Conservation (phyloP, 2,113 vertebrate species). For the Nettapus auritus region DNA sequence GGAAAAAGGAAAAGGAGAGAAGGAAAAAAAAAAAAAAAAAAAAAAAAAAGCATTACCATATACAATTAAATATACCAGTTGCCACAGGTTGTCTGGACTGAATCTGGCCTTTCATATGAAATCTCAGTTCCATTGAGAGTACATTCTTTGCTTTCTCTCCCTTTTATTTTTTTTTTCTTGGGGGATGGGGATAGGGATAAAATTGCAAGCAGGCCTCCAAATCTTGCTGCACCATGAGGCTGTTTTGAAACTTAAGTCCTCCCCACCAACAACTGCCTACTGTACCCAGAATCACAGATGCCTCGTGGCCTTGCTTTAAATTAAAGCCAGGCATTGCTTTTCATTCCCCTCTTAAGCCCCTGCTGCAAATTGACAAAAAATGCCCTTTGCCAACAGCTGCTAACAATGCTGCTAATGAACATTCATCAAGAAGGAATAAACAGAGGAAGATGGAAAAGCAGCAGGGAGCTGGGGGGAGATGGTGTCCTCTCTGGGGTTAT, state of each 20-base stretch:
- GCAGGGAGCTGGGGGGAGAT: not conserved
- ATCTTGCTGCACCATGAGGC: not conserved
- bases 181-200: not conserved
- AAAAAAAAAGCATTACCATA: not conserved
- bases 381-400: slow-evolving; percentile 14
- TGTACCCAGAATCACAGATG: not conserved
- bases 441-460: not conserved
- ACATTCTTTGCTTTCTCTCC: not conserved
- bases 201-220: not conserved
- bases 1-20: not conserved
- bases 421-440: not conserved
- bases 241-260: not conserved
- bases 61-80: not conserved
- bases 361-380: slow-evolving; percentile 19
- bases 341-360: not conserved
- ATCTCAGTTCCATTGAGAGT: not conserved
- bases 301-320: not conserved
- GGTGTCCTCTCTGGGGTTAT: not conserved
- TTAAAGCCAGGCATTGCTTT: not conserved
- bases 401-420: slow-evolving; percentile 31
- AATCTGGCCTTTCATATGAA: not conserved
- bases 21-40: no score
- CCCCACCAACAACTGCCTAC: not conserved
- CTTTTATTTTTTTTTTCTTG: not conserved
- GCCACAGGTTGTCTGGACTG: not conserved